These are phyloP conservation scores for Pogonocherus hispidulus DNA, from an alignment of 2,888 invertebrate species.

Conservation along the genomic window DNA sequence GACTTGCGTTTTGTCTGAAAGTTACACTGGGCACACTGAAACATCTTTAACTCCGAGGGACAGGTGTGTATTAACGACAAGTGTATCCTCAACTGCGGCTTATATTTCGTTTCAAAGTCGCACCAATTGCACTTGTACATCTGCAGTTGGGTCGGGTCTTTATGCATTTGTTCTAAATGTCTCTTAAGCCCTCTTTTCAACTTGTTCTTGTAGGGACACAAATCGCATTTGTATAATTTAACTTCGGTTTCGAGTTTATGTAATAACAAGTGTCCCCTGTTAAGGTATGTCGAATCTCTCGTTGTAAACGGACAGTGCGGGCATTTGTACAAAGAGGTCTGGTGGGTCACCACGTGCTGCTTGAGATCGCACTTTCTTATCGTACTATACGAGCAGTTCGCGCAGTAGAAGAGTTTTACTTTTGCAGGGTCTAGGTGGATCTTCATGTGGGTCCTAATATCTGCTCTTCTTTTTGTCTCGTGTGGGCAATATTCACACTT, in stretches of 20 bases:
- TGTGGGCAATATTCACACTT: conserved; percentile 3
- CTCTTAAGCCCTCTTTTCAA: neutral
- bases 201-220: conserved; percentile 1
- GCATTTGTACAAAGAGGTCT: neutral
- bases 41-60: neutral
- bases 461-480: conserved; percentile 12
- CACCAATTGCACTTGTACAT: conserved; percentile 18
- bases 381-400: neutral
- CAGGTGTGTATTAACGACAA: neutral
- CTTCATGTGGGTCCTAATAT: conserved; percentile 7
- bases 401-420: conserved; percentile 3
- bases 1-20: neutral
- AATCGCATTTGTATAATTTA: neutral
- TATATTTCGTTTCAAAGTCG: neutral
- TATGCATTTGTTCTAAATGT: neutral
- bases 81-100: neutral
- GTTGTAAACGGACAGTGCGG: neutral
- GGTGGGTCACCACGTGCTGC: neutral
- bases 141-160: neutral
- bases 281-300: neutral
- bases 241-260: conserved; percentile 1
- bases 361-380: conserved; percentile 9
- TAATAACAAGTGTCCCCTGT: neutral
- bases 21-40: neutral
- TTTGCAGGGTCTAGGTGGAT: conserved; percentile 7